Conservation (phyloP, 2,888 invertebrate species). For the Hypena proboscidalis region DNA sequence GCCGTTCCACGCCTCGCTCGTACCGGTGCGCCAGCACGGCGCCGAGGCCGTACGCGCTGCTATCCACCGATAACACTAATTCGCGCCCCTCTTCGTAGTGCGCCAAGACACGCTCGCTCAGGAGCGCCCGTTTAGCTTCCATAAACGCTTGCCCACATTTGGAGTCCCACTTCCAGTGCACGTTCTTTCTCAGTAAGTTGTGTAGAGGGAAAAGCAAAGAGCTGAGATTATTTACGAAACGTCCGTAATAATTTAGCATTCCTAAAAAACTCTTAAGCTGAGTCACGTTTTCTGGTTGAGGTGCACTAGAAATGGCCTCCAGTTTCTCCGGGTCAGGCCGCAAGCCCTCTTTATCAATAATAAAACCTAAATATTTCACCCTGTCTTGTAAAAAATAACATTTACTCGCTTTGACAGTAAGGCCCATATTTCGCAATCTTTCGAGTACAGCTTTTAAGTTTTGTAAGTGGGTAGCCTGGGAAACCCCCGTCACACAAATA, state of each 20-base stretch:
- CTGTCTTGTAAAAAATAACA: constrained; percentile 34
- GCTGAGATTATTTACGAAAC: constrained; percentile 14
- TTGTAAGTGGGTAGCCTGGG: no score
- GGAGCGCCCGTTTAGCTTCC: no score
- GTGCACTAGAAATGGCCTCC: constrained; percentile 5
- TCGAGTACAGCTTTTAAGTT: no score
- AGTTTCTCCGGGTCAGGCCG: constrained; percentile 9
- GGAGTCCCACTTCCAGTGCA: no score
- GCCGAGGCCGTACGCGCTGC: constrained; percentile 37
- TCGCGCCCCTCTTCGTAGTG: constrained; percentile 9
- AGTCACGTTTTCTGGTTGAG: constrained; percentile 18
- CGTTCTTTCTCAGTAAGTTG: not conserved
- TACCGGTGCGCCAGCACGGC: constrained; percentile 29
- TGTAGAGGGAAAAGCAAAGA: constrained; percentile 6
- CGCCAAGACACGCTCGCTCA: constrained; percentile 1
- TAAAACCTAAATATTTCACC: constrained; percentile 31
- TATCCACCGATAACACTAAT: constrained; percentile 33
- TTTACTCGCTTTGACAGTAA: constrained; percentile 27
- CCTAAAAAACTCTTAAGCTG: constrained; percentile 30
- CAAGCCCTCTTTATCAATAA: constrained; percentile 19
- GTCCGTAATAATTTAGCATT: constrained; percentile 30
- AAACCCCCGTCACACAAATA: no score
- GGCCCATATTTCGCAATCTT: constrained; percentile 27
- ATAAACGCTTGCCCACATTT: no score
- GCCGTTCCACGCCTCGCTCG: no score